A percentile compares a stretch with the other conserved stretches of the same genome.
Evolutionary conservation across 2,113 vertebrate genomes (phyloP).

Genomic region (Daphoenositta chrysoptera): DNA sequence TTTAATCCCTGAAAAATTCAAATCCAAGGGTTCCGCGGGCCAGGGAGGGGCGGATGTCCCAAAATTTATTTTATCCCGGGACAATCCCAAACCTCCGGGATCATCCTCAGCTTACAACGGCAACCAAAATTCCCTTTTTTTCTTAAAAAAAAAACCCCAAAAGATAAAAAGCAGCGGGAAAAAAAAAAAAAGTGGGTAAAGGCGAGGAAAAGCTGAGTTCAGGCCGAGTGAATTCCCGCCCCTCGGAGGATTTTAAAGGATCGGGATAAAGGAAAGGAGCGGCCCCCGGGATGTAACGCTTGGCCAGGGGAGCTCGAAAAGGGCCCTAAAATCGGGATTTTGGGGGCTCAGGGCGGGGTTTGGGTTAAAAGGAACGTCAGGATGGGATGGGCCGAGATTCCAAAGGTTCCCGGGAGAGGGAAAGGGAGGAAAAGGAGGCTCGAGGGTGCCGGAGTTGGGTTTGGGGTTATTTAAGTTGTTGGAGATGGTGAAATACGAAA

Average conservation of each 20-base stretch:
- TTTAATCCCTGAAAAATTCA: not conserved
- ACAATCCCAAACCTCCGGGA: not conserved
- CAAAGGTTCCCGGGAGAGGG: too few species aligned
- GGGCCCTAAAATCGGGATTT: not conserved
- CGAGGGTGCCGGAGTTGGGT: too few species aligned
- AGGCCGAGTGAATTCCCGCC: not conserved
- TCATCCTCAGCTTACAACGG: not conserved
- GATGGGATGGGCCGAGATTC: not conserved
- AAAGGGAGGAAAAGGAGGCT: not conserved
- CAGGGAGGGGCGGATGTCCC: too few species aligned
- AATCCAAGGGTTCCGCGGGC: not conserved
- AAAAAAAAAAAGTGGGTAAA: not conserved
- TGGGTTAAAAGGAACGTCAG: not conserved
- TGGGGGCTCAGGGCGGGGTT: not conserved
- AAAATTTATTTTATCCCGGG: not conserved
- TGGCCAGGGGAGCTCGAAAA: not conserved
- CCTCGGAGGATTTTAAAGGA: not conserved
- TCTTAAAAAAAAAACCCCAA: not conserved
- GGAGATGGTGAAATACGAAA: too few species aligned
- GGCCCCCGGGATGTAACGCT: not conserved
- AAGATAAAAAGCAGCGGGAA: not conserved
- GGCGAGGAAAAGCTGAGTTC: not conserved
- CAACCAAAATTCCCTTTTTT: not conserved
- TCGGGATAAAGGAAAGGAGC: not conserved
- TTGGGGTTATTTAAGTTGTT: not conserved